Conservation (phyloP, 2,888 invertebrate species). For the Ectemnius continuus region DNA sequence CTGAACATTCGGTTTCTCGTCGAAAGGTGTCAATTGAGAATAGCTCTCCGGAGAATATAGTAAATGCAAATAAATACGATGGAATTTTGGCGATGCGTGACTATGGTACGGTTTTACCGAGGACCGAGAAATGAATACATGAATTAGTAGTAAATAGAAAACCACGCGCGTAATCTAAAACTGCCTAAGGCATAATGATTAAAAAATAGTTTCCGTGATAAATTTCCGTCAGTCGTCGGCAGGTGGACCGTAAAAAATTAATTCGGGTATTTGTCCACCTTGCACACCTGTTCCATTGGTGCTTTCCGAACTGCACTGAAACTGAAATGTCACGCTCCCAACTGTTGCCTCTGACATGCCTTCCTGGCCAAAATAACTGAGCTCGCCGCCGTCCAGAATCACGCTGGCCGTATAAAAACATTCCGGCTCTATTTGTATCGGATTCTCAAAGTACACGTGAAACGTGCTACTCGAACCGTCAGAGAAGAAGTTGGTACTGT, state of each 20-base stretch:
- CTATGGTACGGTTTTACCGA: not conserved
- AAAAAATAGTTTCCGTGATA: conserved; percentile 61
- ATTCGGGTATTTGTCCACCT: conserved; percentile 97
- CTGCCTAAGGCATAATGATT: conserved; percentile 31
- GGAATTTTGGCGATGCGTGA: too few species aligned
- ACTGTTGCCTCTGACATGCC: conserved; percentile 96
- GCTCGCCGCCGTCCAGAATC: conserved; percentile 93
- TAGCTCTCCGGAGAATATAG: too few species aligned
- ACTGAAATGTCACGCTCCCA: conserved; percentile 96
- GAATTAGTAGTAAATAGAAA: not conserved
- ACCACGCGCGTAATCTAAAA: too few species aligned
- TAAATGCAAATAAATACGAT: too few species aligned
- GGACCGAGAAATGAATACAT: not conserved
- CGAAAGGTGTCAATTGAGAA: too few species aligned
- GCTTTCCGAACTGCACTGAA: conserved; percentile 97
- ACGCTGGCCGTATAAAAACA: conserved; percentile 97
- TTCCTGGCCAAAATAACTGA: conserved; percentile 98
- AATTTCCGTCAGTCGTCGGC: conserved; percentile 76
- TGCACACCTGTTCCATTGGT: conserved; percentile 98
- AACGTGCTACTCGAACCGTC: conserved; percentile 98
- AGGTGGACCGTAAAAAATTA: conserved; percentile 95
- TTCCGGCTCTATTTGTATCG: conserved; percentile 94
- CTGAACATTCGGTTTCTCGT: too few species aligned
- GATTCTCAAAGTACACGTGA: conserved; percentile 91
- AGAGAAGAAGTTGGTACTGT: conserved; percentile 95